Base-by-base conservation (phyloP, 2,113 vertebrate species). In the Prochilodus magdalenae region DNA sequence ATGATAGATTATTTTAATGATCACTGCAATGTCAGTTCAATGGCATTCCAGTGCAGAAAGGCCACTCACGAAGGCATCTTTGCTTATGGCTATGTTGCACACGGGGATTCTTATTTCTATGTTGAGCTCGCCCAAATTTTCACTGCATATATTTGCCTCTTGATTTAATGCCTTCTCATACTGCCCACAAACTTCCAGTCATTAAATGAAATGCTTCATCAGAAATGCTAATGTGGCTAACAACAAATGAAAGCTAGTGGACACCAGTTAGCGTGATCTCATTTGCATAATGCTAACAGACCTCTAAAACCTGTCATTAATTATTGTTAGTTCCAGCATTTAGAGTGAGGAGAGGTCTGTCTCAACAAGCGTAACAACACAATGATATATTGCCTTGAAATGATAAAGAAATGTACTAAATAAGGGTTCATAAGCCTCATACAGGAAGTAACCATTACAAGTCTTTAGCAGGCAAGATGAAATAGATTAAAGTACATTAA, bases 21-120 rank as follows among this genome's bases (percentile, higher is more conserved):
- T 94, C 94, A 94, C 90, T 89, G 93, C 97, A 98, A 96, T 97
- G 97, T 97, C 95, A 97, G 88, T 91, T 92, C 96, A 98, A 96
- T 98, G 96, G 93, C 95, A 96, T 90, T 92, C 93, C 90, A 93
- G 59, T 29, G 49, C 62, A 76, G 67, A 67, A 30, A 74, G 29
- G 71, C 60, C 20, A 40, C 65, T 69, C 33, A 57, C 40, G 40
- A 60, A 74, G 55, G 44, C 60, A 55, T 53, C 18, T 7, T 29
- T 36, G 51, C 73, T 82, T 70, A 76, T 75, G 33, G 73, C 14
- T 81, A 47, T 81, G 60, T 16, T 49, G 40, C 11, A 44, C 13
- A 30, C 24, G 22, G 49, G 63, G 65, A 30, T 49, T 65, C 24
- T 49, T 49, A 81, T 75, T n/a, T n/a, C n/a, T n/a, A n/a, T n/a